A percentile compares a stretch with the other conserved stretches of the same genome.
phyloP scores from a whole-genome alignment of 1,140 invertebrate genomes.

The Drosophila busckii region DNA sequence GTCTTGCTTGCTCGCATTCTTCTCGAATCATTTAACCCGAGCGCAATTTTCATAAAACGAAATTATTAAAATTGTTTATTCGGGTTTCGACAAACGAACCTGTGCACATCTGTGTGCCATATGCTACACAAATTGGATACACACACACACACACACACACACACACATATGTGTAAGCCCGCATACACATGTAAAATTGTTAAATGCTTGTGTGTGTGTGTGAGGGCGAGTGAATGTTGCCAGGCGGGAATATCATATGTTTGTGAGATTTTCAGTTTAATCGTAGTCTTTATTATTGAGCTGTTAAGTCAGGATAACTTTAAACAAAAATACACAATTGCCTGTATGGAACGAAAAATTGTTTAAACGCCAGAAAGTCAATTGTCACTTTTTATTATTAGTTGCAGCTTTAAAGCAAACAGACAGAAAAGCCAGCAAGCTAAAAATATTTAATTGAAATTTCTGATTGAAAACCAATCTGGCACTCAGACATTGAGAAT shows the following conservation, averaged over 20 bases:
- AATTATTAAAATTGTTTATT: slow-evolving; percentile 75
- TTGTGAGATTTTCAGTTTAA: no score
- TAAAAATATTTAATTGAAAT: slow-evolving; percentile 15
- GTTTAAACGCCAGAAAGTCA: neutral
- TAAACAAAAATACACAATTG: slow-evolving; percentile 29
- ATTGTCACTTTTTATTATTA: neutral
- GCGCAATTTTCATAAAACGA: slow-evolving; percentile 72
- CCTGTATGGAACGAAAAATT: neutral
- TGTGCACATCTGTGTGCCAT: slow-evolving; percentile 23
- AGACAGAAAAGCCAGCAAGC: slow-evolving; percentile 6
- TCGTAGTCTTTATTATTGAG: slow-evolving; percentile 34
- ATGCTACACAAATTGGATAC: neutral
- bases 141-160: neutral
- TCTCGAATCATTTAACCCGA: slow-evolving; percentile 71
- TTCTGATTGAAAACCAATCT: slow-evolving; percentile 10
- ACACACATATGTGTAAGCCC: slow-evolving; percentile 7
- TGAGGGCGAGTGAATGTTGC: neutral
- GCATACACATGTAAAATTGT: neutral
- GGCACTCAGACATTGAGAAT: neutral
- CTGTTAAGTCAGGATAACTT: slow-evolving; percentile 17
- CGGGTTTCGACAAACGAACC: slow-evolving; percentile 21
- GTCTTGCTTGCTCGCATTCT: slow-evolving; percentile 51
- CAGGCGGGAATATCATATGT: no score
- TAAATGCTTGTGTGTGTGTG: neutral
- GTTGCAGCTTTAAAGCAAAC: neutral